Evolutionary conservation across 30 jellyfish, hydroid and myxozoan genomes (phyloP).

Genomic region (Rhopilema esculentum): DNA sequence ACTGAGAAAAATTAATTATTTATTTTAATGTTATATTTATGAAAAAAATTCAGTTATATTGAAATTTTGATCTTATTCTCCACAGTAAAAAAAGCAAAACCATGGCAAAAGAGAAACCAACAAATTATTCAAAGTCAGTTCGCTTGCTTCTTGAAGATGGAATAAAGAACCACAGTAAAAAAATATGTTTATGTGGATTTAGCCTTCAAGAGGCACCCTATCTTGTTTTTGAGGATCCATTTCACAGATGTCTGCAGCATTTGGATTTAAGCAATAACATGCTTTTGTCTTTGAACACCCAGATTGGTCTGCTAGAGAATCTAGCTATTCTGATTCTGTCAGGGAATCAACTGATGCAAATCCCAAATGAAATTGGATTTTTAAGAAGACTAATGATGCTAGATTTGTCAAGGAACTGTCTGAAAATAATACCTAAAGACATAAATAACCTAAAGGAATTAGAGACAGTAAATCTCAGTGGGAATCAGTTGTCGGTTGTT

Average conservation of each 20-base stretch:
- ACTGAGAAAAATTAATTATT: too few species aligned
- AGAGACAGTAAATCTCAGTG: conserved; percentile 55
- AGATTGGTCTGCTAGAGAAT: conserved; percentile 9
- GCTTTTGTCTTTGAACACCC: not conserved
- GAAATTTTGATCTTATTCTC: not conserved
- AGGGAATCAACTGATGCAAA: conserved; percentile 31
- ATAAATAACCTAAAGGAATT: conserved; percentile 55
- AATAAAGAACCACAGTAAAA: conserved; percentile 36
- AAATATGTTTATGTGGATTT: conserved; percentile 33
- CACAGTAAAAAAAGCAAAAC: not conserved
- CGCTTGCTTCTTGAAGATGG: conserved; percentile 38
- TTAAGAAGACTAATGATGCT: conserved; percentile 26
- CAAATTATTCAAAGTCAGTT: not conserved
- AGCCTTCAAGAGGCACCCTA: conserved; percentile 29
- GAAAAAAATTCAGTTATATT: too few species aligned
- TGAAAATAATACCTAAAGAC: conserved; percentile 2
- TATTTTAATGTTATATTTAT: too few species aligned
- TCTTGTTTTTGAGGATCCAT: conserved; percentile 35
- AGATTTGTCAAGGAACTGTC: conserved; percentile 58
- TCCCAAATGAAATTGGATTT: conserved; percentile 44
- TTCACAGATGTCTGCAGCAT: conserved; percentile 19
- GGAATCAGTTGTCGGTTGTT: conserved; percentile 40
- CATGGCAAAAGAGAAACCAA: not conserved
- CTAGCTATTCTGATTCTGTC: conserved; percentile 22
- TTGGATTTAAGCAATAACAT: conserved; percentile 62